phyloP scores from a whole-genome alignment of 2,888 invertebrate genomes.

The Thysanoteuthis rhombus region DNA sequence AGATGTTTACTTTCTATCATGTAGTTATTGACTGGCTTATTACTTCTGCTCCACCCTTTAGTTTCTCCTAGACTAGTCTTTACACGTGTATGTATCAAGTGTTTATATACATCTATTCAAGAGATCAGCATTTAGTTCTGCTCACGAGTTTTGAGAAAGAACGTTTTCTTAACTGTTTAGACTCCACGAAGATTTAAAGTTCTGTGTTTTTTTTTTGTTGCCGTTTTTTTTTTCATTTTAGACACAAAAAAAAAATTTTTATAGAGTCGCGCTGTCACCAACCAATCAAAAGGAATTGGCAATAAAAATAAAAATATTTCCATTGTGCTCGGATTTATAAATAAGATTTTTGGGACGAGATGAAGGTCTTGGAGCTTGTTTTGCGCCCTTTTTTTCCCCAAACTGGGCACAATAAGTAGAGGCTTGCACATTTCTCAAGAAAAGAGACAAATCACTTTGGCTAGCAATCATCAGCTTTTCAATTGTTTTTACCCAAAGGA shows the following conservation, averaged over 20 bases:
- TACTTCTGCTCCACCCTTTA: too few species aligned
- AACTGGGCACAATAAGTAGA: background rate
- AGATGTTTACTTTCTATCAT: too few species aligned
- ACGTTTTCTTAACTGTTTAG: background rate
- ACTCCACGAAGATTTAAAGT: background rate
- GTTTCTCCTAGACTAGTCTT: background rate
- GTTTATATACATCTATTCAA: background rate
- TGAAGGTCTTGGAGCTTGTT: too few species aligned
- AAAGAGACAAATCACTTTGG: background rate
- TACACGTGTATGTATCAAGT: background rate
- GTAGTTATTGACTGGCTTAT: too few species aligned
- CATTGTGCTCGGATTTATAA: background rate
- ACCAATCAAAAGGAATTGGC: background rate
- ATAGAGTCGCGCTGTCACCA: background rate
- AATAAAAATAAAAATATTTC: background rate
- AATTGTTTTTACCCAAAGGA: background rate
- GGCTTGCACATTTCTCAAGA: background rate
- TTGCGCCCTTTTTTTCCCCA: too few species aligned
- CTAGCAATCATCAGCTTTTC: background rate
- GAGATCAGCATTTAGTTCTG: background rate
- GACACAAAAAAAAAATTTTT: background rate
- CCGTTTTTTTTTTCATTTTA: background rate
- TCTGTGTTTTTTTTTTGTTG: background rate
- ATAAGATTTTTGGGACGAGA: too few species aligned
- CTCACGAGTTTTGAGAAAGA: background rate